Conservation (phyloP, 2,888 invertebrate species). For the Stratiomys singularior region DNA sequence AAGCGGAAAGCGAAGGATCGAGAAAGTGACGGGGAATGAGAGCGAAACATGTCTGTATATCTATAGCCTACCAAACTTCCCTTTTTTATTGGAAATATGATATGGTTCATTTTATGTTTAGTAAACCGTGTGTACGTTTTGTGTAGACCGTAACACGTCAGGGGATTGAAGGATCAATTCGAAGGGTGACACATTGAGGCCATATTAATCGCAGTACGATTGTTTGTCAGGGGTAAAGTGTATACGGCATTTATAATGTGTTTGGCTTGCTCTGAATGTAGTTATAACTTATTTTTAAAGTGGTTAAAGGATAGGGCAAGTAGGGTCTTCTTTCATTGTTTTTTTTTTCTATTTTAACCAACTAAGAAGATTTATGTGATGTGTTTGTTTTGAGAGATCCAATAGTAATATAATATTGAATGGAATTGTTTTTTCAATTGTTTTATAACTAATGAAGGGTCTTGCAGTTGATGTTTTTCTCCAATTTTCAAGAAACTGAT, state of each 20-base stretch:
- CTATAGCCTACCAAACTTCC: background rate
- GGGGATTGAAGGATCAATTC: constrained; percentile 29
- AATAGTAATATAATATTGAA: too few species aligned
- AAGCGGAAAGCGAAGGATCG: too few species aligned
- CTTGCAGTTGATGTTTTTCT: too few species aligned
- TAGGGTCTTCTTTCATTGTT: too few species aligned
- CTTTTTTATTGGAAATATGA: constrained; percentile 35
- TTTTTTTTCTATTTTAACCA: background rate
- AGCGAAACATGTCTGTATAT: background rate
- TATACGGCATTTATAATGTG: background rate
- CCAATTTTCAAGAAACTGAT: too few species aligned
- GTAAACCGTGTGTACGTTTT: constrained; percentile 7
- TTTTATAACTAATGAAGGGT: too few species aligned
- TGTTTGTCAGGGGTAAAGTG: background rate
- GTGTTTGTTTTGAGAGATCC: background rate
- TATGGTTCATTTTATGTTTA: constrained; percentile 12
- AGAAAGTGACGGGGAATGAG: background rate
- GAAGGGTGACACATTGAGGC: constrained; percentile 35
- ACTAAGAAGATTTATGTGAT: too few species aligned
- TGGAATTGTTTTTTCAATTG: too few species aligned
- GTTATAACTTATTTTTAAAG: background rate
- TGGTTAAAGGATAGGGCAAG: too few species aligned
- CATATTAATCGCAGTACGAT: background rate
- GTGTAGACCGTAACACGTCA: background rate
- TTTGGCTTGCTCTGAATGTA: background rate